These are phyloP conservation scores for Puntigrus tetrazona DNA, from an alignment of 2,113 vertebrate species.

Conservation along the genomic window DNA sequence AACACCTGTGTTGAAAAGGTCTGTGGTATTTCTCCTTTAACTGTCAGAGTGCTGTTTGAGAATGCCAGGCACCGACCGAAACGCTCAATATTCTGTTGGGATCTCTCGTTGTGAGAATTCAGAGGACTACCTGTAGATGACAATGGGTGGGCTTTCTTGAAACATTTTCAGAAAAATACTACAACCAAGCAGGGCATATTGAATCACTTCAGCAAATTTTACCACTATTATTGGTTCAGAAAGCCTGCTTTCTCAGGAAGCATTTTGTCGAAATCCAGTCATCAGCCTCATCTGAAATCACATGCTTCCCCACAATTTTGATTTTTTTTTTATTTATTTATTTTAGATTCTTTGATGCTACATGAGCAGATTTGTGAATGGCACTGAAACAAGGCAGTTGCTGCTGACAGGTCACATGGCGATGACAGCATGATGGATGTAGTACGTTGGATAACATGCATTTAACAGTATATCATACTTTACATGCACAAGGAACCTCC, in stretches of 20 bases:
- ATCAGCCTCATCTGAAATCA: not conserved
- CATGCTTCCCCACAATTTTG: no score
- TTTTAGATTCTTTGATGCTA: not conserved
- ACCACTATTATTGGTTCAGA: not conserved
- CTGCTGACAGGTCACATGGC: not conserved
- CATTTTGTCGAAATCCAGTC: not conserved
- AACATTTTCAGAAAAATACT: not conserved
- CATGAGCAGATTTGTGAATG: not conserved
- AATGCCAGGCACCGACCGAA: conserved; percentile 11
- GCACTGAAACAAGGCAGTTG: not conserved
- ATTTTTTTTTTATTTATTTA: no score
- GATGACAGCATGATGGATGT: not conserved
- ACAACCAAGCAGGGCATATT: not conserved
- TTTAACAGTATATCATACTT: not conserved
- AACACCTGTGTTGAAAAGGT: conserved; percentile 7
- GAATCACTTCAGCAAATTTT: not conserved
- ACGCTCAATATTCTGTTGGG: not conserved
- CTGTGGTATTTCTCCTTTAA: not conserved
- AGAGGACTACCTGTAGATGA: not conserved
- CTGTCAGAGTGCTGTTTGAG: not conserved
- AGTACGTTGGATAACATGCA: not conserved
- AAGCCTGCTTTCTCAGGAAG: not conserved
- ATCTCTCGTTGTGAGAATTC: not conserved
- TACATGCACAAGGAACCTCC: not conserved
- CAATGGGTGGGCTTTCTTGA: conserved; percentile 4